Conservation (phyloP, 2,797 vertebrate species). For the Parotocinclus haroldoi region DNA sequence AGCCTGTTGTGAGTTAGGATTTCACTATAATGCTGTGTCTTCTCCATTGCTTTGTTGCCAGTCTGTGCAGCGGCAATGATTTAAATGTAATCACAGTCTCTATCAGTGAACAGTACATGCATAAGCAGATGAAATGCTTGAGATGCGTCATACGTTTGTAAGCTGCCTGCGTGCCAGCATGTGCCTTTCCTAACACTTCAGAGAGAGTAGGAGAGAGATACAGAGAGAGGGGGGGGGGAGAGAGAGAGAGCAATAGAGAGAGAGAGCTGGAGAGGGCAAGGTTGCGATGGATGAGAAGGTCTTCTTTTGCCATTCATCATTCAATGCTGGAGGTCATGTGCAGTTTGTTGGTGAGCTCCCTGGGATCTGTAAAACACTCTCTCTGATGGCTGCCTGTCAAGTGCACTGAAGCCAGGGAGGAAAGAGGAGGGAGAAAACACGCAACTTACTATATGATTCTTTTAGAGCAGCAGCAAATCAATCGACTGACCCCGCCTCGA, state of each 20-base stretch:
- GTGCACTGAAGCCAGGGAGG: constrained; percentile 52
- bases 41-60: constrained; percentile 36
- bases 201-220: constrained; percentile 56
- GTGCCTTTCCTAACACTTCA: constrained; percentile 56
- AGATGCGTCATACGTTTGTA: constrained; percentile 46
- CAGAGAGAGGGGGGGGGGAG: constrained; percentile 39
- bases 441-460: constrained; percentile 44
- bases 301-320: constrained; percentile 75
- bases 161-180: constrained; percentile 44
- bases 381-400: constrained; percentile 62
- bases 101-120: constrained; percentile 46
- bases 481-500: constrained; percentile 15
- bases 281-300: constrained; percentile 68
- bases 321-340: constrained; percentile 73
- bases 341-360: constrained; percentile 75
- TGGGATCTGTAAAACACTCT: constrained; percentile 74
- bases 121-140: constrained; percentile 46
- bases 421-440: constrained; percentile 48
- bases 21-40: constrained; percentile 28
- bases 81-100: constrained; percentile 41
- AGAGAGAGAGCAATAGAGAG: constrained; percentile 57
- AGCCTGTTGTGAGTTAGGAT: constrained; percentile 37
- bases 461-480: constrained; percentile 48
- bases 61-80: constrained; percentile 39
- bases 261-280: constrained; percentile 63